These are phyloP conservation scores for Paedocypris sp. DNA, from an alignment of 2,113 vertebrate species.

Conservation along the genomic window DNA sequence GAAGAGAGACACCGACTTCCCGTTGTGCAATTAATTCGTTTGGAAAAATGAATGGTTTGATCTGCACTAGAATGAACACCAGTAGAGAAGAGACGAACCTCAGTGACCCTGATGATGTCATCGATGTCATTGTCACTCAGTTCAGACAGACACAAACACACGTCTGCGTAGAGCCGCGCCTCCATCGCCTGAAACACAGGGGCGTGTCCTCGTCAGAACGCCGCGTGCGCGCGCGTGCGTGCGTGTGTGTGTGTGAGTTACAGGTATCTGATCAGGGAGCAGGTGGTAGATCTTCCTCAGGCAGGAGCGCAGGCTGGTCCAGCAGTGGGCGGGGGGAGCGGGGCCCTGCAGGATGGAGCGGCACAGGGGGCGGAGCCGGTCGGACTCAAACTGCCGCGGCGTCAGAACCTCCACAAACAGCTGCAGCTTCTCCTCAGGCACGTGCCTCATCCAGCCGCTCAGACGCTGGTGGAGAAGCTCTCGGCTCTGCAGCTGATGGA, in stretches of 20 bases:
- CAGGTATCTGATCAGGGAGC: slow-evolving; percentile 76
- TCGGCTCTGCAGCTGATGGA: slow-evolving; percentile 59
- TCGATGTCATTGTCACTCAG: slow-evolving; percentile 71
- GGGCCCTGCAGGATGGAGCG: slow-evolving; percentile 68
- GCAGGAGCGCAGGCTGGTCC: slow-evolving; percentile 68
- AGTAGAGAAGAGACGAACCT: too few relatives aligned
- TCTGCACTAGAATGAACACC: too few relatives aligned
- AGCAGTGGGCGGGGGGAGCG: slow-evolving; percentile 70
- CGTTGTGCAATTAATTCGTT: too few relatives aligned
- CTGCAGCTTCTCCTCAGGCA: slow-evolving; percentile 81
- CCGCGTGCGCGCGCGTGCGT: too few relatives aligned
- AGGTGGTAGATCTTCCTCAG: slow-evolving; percentile 72
- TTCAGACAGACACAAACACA: slow-evolving; percentile 81
- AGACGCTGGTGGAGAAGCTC: slow-evolving; percentile 65
- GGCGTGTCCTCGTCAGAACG: too few relatives aligned
- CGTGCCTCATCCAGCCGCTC: slow-evolving; percentile 79
- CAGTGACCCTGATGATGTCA: slow-evolving; percentile 57
- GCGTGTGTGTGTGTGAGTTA: too few relatives aligned
- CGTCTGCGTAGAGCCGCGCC: slow-evolving; percentile 64
- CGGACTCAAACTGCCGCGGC: slow-evolving; percentile 63
- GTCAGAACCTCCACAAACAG: slow-evolving; percentile 67
- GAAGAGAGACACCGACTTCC: too few relatives aligned
- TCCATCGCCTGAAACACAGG: slow-evolving; percentile 60
- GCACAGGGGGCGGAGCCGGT: slow-evolving; percentile 50
- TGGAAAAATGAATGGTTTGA: too few relatives aligned